Evolutionary conservation across 1,140 invertebrate genomes (phyloP).

Genomic region (Dinoponera quadriceps): DNA sequence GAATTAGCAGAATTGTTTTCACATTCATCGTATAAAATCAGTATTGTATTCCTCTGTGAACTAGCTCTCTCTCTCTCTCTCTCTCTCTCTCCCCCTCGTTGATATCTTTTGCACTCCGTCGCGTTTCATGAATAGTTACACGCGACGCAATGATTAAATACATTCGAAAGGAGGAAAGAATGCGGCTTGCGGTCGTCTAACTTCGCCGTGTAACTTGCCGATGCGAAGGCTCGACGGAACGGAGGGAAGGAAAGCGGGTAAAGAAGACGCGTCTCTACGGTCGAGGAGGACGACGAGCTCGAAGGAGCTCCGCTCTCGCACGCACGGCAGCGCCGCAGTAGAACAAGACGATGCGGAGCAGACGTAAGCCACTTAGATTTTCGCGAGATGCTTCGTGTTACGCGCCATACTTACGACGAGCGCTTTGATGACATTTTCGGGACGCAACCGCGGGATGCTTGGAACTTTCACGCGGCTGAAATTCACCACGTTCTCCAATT

Average conservation of each 20-base stretch:
- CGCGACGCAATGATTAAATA: slow-evolving; percentile 25
- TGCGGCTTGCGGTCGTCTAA: not conserved
- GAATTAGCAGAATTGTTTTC: not conserved
- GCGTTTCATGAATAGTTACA: slow-evolving; percentile 14
- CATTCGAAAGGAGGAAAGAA: slow-evolving; percentile 8
- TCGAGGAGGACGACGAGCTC: not conserved
- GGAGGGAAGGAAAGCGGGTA: not conserved
- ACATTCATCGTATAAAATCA: not conserved
- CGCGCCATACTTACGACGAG: slow-evolving; percentile 16
- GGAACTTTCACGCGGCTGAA: slow-evolving; percentile 10
- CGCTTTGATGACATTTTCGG: slow-evolving; percentile 20
- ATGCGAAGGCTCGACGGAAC: slow-evolving; percentile 12
- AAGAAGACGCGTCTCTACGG: slow-evolving; percentile 5
- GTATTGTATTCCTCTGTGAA: too few species aligned
- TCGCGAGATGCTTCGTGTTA: slow-evolving; percentile 59
- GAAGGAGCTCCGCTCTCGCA: slow-evolving; percentile 14
- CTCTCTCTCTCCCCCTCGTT: too few species aligned
- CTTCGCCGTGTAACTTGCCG: slow-evolving; percentile 20
- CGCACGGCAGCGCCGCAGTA: not conserved
- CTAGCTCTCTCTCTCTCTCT: too few species aligned
- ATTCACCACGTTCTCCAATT: not conserved
- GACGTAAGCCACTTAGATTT: slow-evolving; percentile 64
- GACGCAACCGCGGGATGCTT: not conserved
- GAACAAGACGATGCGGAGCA: slow-evolving; percentile 28
- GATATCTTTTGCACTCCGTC: slow-evolving; percentile 14